A percentile compares a stretch with the other conserved stretches of the same genome.
These are phyloP conservation scores for Pseudachorutes palmiensis DNA, from an alignment of 1,140 invertebrate genomes.

Conservation along the genomic window DNA sequence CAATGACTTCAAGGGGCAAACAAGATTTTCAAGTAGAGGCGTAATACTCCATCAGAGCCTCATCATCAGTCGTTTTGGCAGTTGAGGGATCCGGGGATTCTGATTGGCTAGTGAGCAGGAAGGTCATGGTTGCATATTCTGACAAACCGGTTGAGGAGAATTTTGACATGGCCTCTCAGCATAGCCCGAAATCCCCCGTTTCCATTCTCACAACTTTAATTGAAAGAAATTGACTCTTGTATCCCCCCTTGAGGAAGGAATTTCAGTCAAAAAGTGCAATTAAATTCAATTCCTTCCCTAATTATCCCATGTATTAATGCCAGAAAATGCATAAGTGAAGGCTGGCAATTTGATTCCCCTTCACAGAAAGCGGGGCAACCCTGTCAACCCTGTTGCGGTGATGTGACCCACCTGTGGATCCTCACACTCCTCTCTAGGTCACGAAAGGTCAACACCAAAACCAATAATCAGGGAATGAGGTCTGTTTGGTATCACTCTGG, in stretches of 20 bases:
- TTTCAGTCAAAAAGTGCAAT: background rate
- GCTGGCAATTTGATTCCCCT: background rate
- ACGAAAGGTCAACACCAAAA: background rate
- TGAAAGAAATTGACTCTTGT: background rate
- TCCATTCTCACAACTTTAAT: background rate
- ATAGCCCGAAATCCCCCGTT: background rate
- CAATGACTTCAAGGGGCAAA: too few relatives aligned
- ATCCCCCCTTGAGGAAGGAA: background rate
- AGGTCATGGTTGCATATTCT: background rate
- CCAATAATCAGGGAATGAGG: background rate
- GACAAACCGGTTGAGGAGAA: background rate
- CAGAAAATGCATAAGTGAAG: background rate
- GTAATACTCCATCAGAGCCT: background rate
- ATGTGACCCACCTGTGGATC: background rate
- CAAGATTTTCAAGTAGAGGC: too few relatives aligned
- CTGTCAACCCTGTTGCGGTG: background rate
- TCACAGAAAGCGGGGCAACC: background rate
- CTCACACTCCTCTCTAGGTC: background rate
- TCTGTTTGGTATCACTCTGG: background rate
- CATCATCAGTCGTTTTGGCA: background rate
- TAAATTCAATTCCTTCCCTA: background rate
- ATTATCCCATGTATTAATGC: background rate
- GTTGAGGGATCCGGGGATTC: background rate
- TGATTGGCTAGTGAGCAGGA: background rate
- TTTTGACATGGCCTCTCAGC: background rate